Percentiles rank a stretch among this genome's conserved stretches.
Evolutionary conservation across 2,888 invertebrate species (phyloP).

Genomic region (Coleophora flavipennella): DNA sequence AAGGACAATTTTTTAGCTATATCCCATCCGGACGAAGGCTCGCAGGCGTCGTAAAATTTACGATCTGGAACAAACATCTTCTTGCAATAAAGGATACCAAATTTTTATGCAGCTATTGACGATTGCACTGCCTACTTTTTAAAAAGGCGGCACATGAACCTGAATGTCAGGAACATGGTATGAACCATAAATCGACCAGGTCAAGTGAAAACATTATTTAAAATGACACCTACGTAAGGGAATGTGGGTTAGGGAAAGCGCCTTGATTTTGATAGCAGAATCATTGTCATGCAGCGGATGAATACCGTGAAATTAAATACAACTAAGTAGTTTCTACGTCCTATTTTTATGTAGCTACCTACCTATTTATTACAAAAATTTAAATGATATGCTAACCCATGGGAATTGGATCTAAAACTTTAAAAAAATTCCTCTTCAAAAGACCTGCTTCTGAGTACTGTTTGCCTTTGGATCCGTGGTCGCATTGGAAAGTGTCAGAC

Average conservation of each 20-base stretch:
- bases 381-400: constrained; percentile 14
- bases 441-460: constrained; percentile 34
- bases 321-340: too few species aligned
- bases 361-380: too few species aligned
- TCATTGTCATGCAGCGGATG: too few species aligned
- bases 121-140: too few species aligned
- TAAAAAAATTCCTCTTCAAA: constrained; percentile 36
- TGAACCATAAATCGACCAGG: too few species aligned
- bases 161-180: too few species aligned
- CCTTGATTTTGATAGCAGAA: constrained; percentile 34
- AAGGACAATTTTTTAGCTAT: constrained; percentile 34
- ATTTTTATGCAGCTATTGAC: too few species aligned
- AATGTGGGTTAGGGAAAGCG: constrained; percentile 52
- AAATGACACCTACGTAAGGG: constrained; percentile 27
- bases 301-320: too few species aligned
- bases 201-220: too few species aligned
- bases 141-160: too few species aligned
- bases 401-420: constrained; percentile 37
- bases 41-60: constrained; percentile 33
- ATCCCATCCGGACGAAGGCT: constrained; percentile 30
- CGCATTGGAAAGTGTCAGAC: constrained; percentile 36
- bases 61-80: constrained; percentile 22
- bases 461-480: constrained; percentile 37
- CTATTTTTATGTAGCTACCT: too few species aligned
- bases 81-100: too few species aligned